Conservation (phyloP, 2,888 invertebrate species). For the Hyppa rectilinea region DNA sequence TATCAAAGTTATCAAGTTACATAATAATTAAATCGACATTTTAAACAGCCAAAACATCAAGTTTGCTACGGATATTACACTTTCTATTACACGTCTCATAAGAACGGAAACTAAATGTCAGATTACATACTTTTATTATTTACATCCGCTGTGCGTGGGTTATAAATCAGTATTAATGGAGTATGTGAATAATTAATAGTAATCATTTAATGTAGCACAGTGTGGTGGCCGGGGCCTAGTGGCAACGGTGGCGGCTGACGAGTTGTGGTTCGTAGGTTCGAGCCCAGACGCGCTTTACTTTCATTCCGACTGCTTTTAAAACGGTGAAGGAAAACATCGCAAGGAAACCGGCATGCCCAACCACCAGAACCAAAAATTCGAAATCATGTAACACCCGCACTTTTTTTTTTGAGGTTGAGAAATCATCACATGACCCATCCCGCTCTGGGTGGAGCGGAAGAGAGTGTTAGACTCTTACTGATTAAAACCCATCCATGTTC, state of each 20-base stretch:
- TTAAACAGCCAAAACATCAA: slow-evolving; percentile 1
- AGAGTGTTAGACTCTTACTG: too few relatives aligned
- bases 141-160: slow-evolving; percentile 33
- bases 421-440: too few relatives aligned
- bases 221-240: neutral
- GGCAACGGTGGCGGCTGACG: neutral
- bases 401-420: too few relatives aligned
- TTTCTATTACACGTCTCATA: slow-evolving; percentile 18
- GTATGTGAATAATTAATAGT: slow-evolving; percentile 33
- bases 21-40: slow-evolving; percentile 10
- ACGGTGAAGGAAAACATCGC: neutral
- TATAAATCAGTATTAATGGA: slow-evolving; percentile 4
- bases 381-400: too few relatives aligned
- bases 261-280: neutral
- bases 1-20: too few relatives aligned
- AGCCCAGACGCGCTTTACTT: too few relatives aligned
- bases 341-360: neutral
- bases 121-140: slow-evolving; percentile 33
- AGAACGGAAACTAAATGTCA: slow-evolving; percentile 47
- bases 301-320: too few relatives aligned
- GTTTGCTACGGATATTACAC: slow-evolving; percentile 31
- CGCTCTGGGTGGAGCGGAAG: too few relatives aligned
- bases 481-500: too few relatives aligned
- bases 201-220: slow-evolving; percentile 1
- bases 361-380: neutral